phyloP scores from a whole-genome alignment of 2,113 vertebrate species.

The Catagonus wagneri region DNA sequence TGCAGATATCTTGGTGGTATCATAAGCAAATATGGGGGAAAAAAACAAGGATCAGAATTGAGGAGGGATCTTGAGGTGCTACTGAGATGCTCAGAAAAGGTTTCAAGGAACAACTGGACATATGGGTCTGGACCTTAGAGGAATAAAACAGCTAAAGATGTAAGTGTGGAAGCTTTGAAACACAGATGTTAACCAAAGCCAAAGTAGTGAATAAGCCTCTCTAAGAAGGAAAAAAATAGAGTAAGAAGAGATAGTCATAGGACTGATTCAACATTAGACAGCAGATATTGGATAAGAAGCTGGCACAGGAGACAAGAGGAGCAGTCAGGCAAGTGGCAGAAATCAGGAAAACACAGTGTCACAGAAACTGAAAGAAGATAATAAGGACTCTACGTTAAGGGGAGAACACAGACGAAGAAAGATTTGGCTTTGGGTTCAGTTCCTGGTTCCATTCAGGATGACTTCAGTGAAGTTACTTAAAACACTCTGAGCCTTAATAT shows the following conservation, averaged over 20 bases:
- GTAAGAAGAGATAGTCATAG: background rate
- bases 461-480: background rate
- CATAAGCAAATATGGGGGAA: background rate
- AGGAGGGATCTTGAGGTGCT: background rate
- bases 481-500: background rate
- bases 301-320: background rate
- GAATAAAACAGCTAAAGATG: background rate
- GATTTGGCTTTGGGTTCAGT: background rate
- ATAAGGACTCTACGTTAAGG: background rate
- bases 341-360: background rate
- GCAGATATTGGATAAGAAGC: background rate
- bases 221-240: constrained; percentile 2
- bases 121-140: background rate
- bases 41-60: background rate
- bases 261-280: background rate
- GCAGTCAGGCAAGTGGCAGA: background rate
- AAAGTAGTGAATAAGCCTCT: background rate
- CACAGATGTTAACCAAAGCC: background rate
- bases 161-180: background rate
- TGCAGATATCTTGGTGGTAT: background rate
- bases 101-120: background rate
- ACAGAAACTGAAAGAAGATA: background rate
- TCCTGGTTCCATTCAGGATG: background rate
- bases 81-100: background rate
- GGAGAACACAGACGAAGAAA: background rate